These are phyloP conservation scores for Anguilla megastoma DNA, from an alignment of 2,797 vertebrate genomes.

Conservation along the genomic window DNA sequence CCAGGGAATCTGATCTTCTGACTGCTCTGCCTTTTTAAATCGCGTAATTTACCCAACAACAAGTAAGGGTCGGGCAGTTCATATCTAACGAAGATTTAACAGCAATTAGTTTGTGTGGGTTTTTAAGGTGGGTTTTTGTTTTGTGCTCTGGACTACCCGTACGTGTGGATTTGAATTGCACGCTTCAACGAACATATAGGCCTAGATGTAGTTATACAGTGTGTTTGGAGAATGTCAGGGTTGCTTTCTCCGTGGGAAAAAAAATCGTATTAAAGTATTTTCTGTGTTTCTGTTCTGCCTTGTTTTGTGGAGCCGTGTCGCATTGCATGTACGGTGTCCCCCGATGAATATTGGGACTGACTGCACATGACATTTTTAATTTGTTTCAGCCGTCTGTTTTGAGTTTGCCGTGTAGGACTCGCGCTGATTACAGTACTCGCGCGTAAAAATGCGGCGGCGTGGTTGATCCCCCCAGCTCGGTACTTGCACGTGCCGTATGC, in stretches of 20 bases:
- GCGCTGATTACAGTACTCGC: slow-evolving; percentile 68
- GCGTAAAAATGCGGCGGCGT: slow-evolving; percentile 57
- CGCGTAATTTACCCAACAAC: slow-evolving; percentile 58
- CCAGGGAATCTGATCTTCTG: slow-evolving; percentile 46
- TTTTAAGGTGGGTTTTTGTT: slow-evolving; percentile 45
- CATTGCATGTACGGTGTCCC: slow-evolving; percentile 52
- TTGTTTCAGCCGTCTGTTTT: slow-evolving; percentile 72
- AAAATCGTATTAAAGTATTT: neutral
- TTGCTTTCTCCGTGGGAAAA: no score
- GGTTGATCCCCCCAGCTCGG: slow-evolving; percentile 52
- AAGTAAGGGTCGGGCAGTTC: slow-evolving; percentile 37
- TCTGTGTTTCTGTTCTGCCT: neutral
- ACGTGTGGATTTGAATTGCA: slow-evolving; percentile 11
- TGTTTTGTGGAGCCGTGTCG: slow-evolving; percentile 48
- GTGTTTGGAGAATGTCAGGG: neutral
- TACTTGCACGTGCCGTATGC: slow-evolving; percentile 64
- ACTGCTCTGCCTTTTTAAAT: slow-evolving; percentile 44
- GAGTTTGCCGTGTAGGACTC: slow-evolving; percentile 67
- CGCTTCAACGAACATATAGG: neutral
- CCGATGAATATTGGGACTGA: slow-evolving; percentile 67
- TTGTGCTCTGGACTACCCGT: neutral
- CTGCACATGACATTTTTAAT: slow-evolving; percentile 75
- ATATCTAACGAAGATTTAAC: slow-evolving; percentile 49
- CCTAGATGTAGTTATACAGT: neutral
- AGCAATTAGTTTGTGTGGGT: slow-evolving; percentile 53